Evolutionary conservation across 2,888 invertebrate genomes (phyloP).

Genomic region (Gryllus longicercus): DNA sequence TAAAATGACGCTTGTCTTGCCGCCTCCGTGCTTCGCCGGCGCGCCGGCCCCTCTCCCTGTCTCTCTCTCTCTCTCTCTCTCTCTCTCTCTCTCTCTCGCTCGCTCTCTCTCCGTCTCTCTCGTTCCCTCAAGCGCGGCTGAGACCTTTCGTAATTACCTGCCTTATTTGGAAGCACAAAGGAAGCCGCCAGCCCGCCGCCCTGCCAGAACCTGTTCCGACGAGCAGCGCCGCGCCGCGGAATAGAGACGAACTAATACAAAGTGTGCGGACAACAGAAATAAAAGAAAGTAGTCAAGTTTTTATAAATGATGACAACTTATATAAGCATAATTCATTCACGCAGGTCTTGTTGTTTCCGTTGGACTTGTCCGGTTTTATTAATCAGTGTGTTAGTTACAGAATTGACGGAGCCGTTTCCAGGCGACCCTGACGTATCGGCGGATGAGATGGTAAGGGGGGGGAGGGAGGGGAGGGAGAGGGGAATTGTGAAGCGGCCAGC

Average conservation of each 20-base stretch:
- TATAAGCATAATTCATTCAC: slow-evolving; percentile 23
- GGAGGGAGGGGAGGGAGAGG: too few species aligned
- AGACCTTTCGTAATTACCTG: slow-evolving; percentile 22
- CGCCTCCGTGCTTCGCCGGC: slow-evolving; percentile 19
- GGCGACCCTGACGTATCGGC: too few species aligned
- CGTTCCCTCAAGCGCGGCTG: slow-evolving; percentile 11
- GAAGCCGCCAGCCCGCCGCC: slow-evolving; percentile 22
- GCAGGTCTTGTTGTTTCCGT: not conserved
- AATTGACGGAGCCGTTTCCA: not conserved
- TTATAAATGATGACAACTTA: slow-evolving; percentile 23
- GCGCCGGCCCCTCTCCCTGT: not conserved
- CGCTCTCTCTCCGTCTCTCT: not conserved
- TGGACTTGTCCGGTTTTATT: slow-evolving; percentile 1
- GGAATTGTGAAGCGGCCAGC: too few species aligned
- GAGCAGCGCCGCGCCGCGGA: slow-evolving; percentile 21
- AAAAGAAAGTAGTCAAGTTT: slow-evolving; percentile 9
- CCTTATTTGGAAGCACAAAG: slow-evolving; percentile 22
- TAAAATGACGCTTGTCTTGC: slow-evolving; percentile 30
- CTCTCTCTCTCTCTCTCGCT: not conserved
- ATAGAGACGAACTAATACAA: slow-evolving; percentile 18
- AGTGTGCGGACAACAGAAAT: slow-evolving; percentile 18
- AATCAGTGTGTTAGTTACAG: slow-evolving; percentile 6
- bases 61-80: too few species aligned
- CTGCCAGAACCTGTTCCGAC: slow-evolving; percentile 5
- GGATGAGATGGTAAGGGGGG: too few species aligned